Evolutionary conservation across 2,888 invertebrate species (phyloP).

Genomic region (Chorisops tibialis): DNA sequence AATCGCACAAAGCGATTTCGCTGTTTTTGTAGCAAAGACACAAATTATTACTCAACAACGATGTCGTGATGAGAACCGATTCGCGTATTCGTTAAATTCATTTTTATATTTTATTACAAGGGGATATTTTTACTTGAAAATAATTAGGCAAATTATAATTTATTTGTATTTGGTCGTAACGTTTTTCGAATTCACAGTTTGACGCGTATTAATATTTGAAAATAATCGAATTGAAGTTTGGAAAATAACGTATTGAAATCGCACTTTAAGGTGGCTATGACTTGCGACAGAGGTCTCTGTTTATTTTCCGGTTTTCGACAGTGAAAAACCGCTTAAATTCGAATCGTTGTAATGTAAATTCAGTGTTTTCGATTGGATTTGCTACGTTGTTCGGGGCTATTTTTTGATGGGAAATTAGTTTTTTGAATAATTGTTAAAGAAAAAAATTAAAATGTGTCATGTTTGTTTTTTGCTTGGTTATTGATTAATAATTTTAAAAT

Average conservation of each 20-base stretch:
- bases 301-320: background rate
- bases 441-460: too few species aligned
- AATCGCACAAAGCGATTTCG: conserved; percentile 69
- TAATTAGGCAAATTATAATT: background rate
- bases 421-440: too few species aligned
- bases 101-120: background rate
- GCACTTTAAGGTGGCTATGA: background rate
- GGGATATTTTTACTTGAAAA: background rate
- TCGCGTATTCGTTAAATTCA: conserved; percentile 9
- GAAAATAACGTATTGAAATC: background rate
- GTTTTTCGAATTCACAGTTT: background rate
- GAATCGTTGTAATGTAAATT: too few species aligned
- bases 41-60: background rate
- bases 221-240: background rate
- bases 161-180: background rate
- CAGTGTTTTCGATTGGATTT: too few species aligned
- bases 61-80: conserved; percentile 1
- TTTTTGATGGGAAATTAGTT: too few species aligned
- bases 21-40: conserved; percentile 43
- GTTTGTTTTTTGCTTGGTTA: too few species aligned
- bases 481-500: too few species aligned
- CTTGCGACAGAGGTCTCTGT: conserved; percentile 10
- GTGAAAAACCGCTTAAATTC: background rate
- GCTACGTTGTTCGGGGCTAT: too few species aligned
- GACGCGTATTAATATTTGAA: background rate